Conservation (phyloP, 2,888 invertebrate genomes). For the Caenorhabditis doughertyi region DNA sequence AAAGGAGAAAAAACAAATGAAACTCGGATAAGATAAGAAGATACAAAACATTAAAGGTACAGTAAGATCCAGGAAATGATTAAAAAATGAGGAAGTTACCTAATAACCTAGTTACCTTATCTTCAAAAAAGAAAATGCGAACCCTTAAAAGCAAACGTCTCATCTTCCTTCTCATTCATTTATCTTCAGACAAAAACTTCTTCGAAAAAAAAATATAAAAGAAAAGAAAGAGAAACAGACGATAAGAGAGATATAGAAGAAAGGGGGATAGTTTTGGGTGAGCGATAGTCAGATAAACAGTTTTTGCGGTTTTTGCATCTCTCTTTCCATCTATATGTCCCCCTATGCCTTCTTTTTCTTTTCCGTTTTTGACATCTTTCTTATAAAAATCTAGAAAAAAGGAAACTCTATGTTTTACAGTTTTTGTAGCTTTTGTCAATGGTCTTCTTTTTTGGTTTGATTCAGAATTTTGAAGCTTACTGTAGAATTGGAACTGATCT, state of each 20-base stretch:
- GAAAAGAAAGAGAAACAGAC: constrained; percentile 35
- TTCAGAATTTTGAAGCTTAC: background rate
- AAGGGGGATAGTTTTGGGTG: constrained; percentile 18
- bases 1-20: background rate
- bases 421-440: background rate
- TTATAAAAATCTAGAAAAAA: background rate
- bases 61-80: background rate
- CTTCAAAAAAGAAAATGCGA: background rate
- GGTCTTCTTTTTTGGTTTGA: background rate
- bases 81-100: constrained; percentile 20
- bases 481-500: background rate
- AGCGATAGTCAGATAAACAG: constrained; percentile 48
- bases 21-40: background rate
- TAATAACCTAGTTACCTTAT: constrained; percentile 16
- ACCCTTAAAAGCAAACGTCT: constrained; percentile 8
- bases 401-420: background rate
- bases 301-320: constrained; percentile 27
- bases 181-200: too few relatives aligned
- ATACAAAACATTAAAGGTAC: background rate
- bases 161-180: constrained; percentile 2
- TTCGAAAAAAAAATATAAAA: constrained; percentile 6
- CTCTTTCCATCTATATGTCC: background rate
- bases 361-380: background rate
- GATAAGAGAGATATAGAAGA: background rate
- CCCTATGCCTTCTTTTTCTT: background rate